A percentile compares a stretch with the other conserved stretches of the same genome.
Evolutionary conservation across 2,113 vertebrate species (phyloP).

Genomic region (Struthio camelus): DNA sequence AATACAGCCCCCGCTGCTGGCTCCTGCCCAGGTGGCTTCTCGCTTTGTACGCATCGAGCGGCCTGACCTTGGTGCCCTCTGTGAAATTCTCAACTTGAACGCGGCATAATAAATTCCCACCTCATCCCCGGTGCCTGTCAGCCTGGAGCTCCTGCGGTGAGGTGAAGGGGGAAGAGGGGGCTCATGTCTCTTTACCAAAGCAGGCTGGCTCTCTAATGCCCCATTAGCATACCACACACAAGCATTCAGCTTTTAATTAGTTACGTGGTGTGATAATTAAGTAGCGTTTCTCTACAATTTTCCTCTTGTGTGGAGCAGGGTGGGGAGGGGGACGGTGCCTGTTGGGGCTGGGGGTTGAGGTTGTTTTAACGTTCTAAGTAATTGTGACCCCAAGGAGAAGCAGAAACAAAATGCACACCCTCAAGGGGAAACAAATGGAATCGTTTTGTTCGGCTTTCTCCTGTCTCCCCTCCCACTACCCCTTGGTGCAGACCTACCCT

Average conservation of each 20-base stretch:
- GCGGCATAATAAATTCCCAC: constrained; percentile 73
- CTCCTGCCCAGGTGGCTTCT: constrained; percentile 43
- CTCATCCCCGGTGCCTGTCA: constrained; percentile 74
- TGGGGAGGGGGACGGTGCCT: constrained; percentile 34
- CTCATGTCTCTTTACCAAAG: constrained; percentile 66
- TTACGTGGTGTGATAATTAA: constrained; percentile 82
- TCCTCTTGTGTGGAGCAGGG: constrained; percentile 51
- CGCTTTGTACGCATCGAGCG: constrained; percentile 29
- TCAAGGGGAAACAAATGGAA: neutral
- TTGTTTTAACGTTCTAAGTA: constrained; percentile 62
- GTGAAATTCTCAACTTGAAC: constrained; percentile 57
- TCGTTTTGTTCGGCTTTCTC: neutral
- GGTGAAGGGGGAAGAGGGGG: constrained; percentile 61
- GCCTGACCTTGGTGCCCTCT: constrained; percentile 67
- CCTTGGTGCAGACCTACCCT: neutral
- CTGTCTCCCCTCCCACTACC: neutral
- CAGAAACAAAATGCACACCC: constrained; percentile 32
- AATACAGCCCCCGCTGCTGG: neutral
- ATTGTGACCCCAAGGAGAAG: constrained; percentile 72
- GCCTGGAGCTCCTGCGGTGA: constrained; percentile 55
- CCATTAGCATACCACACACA: constrained; percentile 77
- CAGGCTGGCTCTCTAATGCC: constrained; percentile 69
- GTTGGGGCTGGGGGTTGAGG: constrained; percentile 42
- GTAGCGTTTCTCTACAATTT: constrained; percentile 73
- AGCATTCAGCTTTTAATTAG: constrained; percentile 79